Evolutionary conservation across 1,140 invertebrate species (phyloP).

Genomic region (Drosophila azteca): DNA sequence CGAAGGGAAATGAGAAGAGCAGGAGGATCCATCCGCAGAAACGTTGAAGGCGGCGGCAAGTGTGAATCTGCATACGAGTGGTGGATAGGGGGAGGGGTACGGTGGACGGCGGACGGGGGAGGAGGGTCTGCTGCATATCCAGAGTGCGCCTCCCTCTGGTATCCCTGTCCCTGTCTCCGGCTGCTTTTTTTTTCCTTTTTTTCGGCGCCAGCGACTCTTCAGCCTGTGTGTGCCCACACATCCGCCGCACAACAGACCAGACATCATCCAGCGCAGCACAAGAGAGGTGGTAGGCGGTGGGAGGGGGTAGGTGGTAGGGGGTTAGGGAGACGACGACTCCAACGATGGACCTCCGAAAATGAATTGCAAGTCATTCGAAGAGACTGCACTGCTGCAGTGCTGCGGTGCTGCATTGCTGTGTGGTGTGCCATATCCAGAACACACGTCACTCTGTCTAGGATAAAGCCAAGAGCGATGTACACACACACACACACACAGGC

Average conservation of each 20-base stretch:
- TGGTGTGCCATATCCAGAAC: constrained; percentile 72
- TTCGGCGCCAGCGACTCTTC: constrained; percentile 52
- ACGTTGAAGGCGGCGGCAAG: constrained; percentile 45
- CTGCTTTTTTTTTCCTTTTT: constrained; percentile 12
- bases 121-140: constrained; percentile 24
- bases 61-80: constrained; percentile 72
- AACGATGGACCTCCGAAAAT: constrained; percentile 64
- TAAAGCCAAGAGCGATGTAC: constrained; percentile 52
- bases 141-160: constrained; percentile 5
- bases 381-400: too few species aligned
- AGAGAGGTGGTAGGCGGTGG: too few species aligned
- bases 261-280: neutral
- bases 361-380: constrained; percentile 78
- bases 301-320: neutral
- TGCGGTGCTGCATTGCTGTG: too few species aligned
- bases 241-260: constrained; percentile 31
- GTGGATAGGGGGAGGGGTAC: too few species aligned
- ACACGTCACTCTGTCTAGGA: constrained; percentile 82
- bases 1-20: neutral
- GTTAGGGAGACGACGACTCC: constrained; percentile 3
- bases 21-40: neutral
- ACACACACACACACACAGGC: constrained; percentile 15
- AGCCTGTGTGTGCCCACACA: constrained; percentile 59
- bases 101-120: too few species aligned
- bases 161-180: neutral